Base-by-base conservation (phyloP, 2,113 vertebrate species). In the Panurus biarmicus region DNA sequence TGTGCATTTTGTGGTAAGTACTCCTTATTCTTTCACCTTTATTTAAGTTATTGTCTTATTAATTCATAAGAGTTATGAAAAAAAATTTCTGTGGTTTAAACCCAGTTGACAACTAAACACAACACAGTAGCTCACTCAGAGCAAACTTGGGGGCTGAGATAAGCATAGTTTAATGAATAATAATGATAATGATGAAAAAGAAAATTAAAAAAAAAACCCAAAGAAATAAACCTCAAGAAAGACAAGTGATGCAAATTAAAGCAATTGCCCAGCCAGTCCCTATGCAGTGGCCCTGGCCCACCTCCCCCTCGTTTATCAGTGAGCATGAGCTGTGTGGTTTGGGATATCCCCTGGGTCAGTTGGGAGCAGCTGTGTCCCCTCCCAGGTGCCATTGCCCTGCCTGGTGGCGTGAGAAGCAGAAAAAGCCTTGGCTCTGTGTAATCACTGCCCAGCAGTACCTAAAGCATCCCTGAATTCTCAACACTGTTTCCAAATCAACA, bases 21-120 rank as follows among this genome's bases (percentile, higher is more conserved):
- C 42, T 75, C 23, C 65, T 82, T 71, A 87, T 88, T 62, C 74
- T 72, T 72, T 85, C 56, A 71, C 44, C 26, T 87, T 18, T 60
- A 85, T 51, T 94, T 95, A 78, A 84, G 50, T 74, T 33, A 60
- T 29, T 3, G 3, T 84, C 84, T 93, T 91, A 85, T 90, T 94
- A 87, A 85, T 93, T 95, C 33, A 4, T 94, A 95, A 88, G 58
- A 91, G 40, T 94, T 93, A 70, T 36, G 51, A 42, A 21, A 79
- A 93, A 82, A 65, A 26, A 48, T 42, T n/a, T 45, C 29, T 12
- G 6, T 75, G 15, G 19, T 89, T 85, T 89, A 85, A n/a, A 36
- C 23, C 14, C 62, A 65, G 29, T n/a, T 35, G 29, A 24, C 38
- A 53, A 21, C 57, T 58, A 75, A 75, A 20, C 16, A 33, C n/a